These are phyloP conservation scores for Junonia oenone DNA, from an alignment of 2,888 invertebrate genomes.

Conservation along the genomic window DNA sequence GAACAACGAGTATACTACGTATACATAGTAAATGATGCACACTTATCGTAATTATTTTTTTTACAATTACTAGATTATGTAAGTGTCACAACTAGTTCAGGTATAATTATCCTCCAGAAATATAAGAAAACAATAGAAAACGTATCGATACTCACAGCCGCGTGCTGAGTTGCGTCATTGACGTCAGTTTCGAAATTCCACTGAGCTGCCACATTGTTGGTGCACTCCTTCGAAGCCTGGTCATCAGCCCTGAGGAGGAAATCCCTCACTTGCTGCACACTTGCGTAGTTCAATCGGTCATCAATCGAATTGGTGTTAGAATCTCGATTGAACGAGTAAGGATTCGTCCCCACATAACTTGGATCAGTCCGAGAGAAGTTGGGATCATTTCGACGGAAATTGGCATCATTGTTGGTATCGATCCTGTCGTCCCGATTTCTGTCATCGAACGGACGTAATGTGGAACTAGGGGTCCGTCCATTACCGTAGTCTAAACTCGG, in stretches of 20 bases:
- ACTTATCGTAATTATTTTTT: background rate
- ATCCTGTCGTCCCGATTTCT: slow-evolving; percentile 63
- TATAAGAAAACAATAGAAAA: slow-evolving; percentile 24
- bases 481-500: slow-evolving; percentile 57
- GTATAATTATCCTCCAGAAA: slow-evolving; percentile 1
- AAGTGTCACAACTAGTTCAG: background rate
- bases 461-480: slow-evolving; percentile 52
- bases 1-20: background rate
- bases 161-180: slow-evolving; percentile 88
- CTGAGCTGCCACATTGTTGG: slow-evolving; percentile 91
- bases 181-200: slow-evolving; percentile 95
- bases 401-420: slow-evolving; percentile 66
- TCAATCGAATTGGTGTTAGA: slow-evolving; percentile 57
- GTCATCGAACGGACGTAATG: slow-evolving; percentile 48
- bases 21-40: too few species aligned
- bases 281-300: slow-evolving; percentile 63
- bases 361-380: slow-evolving; percentile 72
- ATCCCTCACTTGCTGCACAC: slow-evolving; percentile 71
- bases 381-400: slow-evolving; percentile 70
- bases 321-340: slow-evolving; percentile 63
- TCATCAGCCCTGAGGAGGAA: slow-evolving; percentile 86
- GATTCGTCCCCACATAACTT: slow-evolving; percentile 62
- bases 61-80: background rate
- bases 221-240: slow-evolving; percentile 88
- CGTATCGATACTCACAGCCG: slow-evolving; percentile 84